A percentile compares a stretch with the other conserved stretches of the same genome.
Evolutionary conservation across 2,113 vertebrate species (phyloP).

Genomic region (Phrynosoma platyrhinos): DNA sequence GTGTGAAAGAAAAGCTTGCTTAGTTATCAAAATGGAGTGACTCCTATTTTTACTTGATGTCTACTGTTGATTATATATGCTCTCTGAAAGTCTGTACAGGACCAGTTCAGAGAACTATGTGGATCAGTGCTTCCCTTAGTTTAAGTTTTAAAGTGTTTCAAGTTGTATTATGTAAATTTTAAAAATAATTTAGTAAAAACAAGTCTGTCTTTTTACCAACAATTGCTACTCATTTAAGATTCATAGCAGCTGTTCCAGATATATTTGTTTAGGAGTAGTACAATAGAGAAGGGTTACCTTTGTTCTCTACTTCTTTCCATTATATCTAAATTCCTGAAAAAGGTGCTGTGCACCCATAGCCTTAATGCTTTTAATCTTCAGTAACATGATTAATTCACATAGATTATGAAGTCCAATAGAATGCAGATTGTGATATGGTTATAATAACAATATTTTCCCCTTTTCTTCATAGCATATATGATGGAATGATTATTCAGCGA

Average conservation of each 20-base stretch:
- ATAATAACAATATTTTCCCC: constrained; percentile 32
- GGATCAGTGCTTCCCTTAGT: background rate
- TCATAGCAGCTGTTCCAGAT: background rate
- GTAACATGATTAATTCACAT: constrained; percentile 16
- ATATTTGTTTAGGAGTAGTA: background rate
- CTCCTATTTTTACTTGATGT: background rate
- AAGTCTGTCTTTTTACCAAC: background rate
- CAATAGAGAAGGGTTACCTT: background rate
- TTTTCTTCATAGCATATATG: constrained; percentile 68
- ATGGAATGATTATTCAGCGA: constrained; percentile 70
- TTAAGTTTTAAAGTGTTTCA: background rate
- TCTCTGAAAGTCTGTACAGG: background rate
- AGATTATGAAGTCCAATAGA: background rate
- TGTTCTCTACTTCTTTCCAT: background rate
- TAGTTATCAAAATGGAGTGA: background rate
- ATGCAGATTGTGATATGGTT: constrained; percentile 21
- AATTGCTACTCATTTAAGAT: background rate
- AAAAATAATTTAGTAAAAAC: background rate
- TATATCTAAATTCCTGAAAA: constrained; percentile 13
- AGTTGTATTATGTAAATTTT: background rate
- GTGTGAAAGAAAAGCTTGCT: background rate
- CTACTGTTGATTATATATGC: background rate
- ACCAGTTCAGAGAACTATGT: background rate
- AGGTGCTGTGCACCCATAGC: background rate
- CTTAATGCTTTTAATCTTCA: background rate